Conservation (phyloP, 2,888 invertebrate genomes). For the Autographa gamma region DNA sequence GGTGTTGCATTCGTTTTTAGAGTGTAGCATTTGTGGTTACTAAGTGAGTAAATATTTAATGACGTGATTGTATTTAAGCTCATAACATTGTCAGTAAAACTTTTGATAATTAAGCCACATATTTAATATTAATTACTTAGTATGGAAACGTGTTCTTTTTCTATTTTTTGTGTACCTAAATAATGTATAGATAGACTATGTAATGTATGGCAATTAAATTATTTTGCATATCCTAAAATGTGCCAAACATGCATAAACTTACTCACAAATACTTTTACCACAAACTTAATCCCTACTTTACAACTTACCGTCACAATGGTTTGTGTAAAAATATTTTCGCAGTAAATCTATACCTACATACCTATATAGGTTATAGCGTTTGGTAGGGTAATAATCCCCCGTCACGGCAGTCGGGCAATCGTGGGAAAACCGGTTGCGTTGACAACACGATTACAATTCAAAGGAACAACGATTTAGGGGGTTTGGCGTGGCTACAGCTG, state of each 20-base stretch:
- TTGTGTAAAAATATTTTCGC: slow-evolving; percentile 36
- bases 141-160: too few relatives aligned
- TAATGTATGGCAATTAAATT: too few relatives aligned
- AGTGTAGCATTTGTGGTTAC: too few relatives aligned
- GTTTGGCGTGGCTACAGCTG: slow-evolving; percentile 12
- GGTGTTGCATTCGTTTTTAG: background rate
- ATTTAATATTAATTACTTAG: too few relatives aligned
- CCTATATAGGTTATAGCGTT: slow-evolving; percentile 13
- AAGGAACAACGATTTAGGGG: slow-evolving; percentile 1
- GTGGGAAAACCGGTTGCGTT: slow-evolving; percentile 32
- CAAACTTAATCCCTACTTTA: slow-evolving; percentile 24
- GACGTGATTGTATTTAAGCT: too few relatives aligned
- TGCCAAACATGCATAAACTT: background rate
- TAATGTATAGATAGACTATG: too few relatives aligned
- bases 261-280: background rate
- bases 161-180: too few relatives aligned
- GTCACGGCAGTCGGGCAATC: slow-evolving; percentile 53
- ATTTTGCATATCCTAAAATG: too few relatives aligned
- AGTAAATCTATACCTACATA: slow-evolving; percentile 6
- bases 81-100: too few relatives aligned
- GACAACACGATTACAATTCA: slow-evolving; percentile 34
- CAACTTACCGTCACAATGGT: slow-evolving; percentile 14
- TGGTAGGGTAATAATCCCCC: slow-evolving; percentile 34
- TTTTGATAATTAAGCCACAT: too few relatives aligned
- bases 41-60: too few relatives aligned